phyloP scores from a whole-genome alignment of 2,797 vertebrate genomes.

The Synaphobranchus kaupii region DNA sequence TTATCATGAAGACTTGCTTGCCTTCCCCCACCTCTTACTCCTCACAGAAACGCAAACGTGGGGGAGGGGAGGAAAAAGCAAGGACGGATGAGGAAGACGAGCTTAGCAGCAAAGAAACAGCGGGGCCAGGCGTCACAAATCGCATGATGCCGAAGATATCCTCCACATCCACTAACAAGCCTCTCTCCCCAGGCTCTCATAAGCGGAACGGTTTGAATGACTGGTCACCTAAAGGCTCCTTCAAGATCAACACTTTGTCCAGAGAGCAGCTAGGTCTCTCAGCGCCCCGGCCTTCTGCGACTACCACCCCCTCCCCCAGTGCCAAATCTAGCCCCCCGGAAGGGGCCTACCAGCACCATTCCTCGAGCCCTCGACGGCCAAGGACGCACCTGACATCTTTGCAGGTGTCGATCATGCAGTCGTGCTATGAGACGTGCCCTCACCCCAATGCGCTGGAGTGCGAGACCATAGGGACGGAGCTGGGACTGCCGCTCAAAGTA shows the following conservation, averaged over 20 bases:
- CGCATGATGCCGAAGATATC: conserved; percentile 76
- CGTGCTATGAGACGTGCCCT: conserved; percentile 89
- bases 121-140: conserved; percentile 60
- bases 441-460: conserved; percentile 92
- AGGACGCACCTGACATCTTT: conserved; percentile 91
- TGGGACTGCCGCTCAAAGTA: conserved; percentile 88
- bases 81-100: conserved; percentile 69
- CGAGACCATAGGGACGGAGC: conserved; percentile 84
- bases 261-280: conserved; percentile 84
- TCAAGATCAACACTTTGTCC: conserved; percentile 79
- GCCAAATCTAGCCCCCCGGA: conserved; percentile 30
- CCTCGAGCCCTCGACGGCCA: conserved; percentile 78
- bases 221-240: conserved; percentile 73
- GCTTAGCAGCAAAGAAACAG: conserved; percentile 51
- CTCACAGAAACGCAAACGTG: conserved; percentile 59
- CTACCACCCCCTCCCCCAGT: conserved; percentile 54
- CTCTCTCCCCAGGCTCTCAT: conserved; percentile 59
- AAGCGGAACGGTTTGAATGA: conserved; percentile 79
- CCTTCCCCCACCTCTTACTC: conserved; percentile 60
- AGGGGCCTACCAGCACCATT: conserved; percentile 74
- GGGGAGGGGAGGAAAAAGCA: conserved; percentile 64
- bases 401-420: conserved; percentile 90
- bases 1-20: conserved; percentile 63
- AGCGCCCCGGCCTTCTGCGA: conserved; percentile 66
- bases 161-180: conserved; percentile 67